Conservation (phyloP, 2,113 vertebrate species). For the Paradoxurus hermaphroditus region DNA sequence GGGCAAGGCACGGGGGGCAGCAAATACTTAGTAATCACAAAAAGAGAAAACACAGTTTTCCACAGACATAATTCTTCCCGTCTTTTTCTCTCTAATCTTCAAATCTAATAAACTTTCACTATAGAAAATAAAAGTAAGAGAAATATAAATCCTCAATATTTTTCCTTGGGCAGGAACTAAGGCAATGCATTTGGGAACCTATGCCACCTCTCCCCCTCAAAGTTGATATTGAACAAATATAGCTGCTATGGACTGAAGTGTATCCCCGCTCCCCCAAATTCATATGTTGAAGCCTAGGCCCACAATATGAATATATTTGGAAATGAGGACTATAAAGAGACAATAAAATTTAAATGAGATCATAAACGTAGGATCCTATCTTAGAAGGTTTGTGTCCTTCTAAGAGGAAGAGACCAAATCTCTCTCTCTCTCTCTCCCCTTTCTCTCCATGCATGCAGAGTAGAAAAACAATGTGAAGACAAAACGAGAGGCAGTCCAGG, state of each 20-base stretch:
- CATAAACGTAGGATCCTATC: background rate
- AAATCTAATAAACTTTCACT: background rate
- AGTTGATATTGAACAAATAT: background rate
- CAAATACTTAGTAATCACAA: background rate
- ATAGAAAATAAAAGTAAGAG: background rate
- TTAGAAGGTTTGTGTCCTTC: background rate
- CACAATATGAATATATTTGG: background rate
- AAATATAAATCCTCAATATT: background rate
- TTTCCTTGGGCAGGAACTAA: background rate
- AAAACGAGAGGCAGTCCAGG: background rate
- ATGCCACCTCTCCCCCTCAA: background rate
- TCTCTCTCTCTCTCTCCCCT: background rate
- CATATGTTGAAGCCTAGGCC: background rate
- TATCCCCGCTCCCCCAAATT: rapidly evolving
- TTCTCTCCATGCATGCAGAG: background rate
- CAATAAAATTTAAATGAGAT: background rate
- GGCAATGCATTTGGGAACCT: background rate
- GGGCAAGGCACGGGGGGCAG: background rate
- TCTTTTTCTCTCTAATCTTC: background rate
- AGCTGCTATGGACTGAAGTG: background rate
- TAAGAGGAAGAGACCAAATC: background rate
- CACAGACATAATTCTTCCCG: background rate
- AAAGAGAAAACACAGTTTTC: background rate
- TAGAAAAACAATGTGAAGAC: background rate
- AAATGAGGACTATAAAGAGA: background rate